Conservation (phyloP, 2,797 vertebrate species). For the Sebastiscus tertius region DNA sequence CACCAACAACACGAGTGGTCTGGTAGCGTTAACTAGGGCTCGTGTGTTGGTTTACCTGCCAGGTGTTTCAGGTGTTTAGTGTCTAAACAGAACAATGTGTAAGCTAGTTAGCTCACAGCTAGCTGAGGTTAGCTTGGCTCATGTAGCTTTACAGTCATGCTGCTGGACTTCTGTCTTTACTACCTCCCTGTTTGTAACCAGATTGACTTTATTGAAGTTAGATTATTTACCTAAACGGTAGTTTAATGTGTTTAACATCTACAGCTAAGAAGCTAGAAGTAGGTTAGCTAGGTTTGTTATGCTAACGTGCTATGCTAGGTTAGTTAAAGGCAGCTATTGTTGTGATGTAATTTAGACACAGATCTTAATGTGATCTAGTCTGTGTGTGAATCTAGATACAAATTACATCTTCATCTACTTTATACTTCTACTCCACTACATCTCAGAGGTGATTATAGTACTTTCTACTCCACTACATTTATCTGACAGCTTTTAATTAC, state of each 20-base stretch:
- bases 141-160: not conserved
- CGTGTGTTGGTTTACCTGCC: not conserved
- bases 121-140: not conserved
- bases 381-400: too few relatives aligned
- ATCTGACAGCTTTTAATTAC: too few relatives aligned
- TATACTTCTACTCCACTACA: too few relatives aligned
- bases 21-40: fast-evolving
- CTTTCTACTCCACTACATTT: too few relatives aligned
- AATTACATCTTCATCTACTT: too few relatives aligned
- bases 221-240: not conserved
- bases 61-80: not conserved
- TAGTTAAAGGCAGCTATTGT: not conserved
- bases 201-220: not conserved
- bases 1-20: too few relatives aligned
- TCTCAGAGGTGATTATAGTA: too few relatives aligned
- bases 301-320: not conserved
- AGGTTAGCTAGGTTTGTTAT: not conserved
- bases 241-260: not conserved
- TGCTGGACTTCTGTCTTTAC: not conserved
- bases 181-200: too few relatives aligned
- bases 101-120: not conserved
- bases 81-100: not conserved
- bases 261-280: too few relatives aligned
- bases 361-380: too few relatives aligned
- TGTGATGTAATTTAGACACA: too few relatives aligned